A percentile compares a stretch with the other conserved stretches of the same genome.
These are phyloP conservation scores for Procambarus virginalis DNA, from an alignment of 1,140 invertebrate species.

Conservation along the genomic window DNA sequence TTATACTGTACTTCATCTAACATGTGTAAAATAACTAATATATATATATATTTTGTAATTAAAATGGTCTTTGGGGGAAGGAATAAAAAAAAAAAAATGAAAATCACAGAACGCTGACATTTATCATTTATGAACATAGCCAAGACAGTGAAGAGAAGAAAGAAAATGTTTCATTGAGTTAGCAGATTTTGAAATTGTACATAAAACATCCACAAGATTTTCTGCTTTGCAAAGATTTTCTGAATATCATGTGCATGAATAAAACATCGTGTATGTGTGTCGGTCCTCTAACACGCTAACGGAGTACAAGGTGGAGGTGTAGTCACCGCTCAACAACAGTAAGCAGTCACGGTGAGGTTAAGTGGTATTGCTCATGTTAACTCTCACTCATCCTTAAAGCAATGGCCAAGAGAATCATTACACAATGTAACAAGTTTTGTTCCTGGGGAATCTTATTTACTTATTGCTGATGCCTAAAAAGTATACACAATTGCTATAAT, in stretches of 20 bases:
- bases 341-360: neutral
- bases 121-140: neutral
- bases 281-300: neutral
- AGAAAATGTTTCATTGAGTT: neutral
- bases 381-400: conserved; percentile 3
- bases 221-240: neutral
- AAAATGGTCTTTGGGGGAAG: too few relatives aligned
- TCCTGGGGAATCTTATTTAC: too few relatives aligned
- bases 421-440: too few relatives aligned
- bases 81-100: too few relatives aligned
- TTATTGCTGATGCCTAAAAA: too few relatives aligned
- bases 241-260: neutral
- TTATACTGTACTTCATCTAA: too few relatives aligned
- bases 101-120: too few relatives aligned
- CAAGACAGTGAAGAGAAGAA: neutral
- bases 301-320: neutral
- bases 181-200: neutral
- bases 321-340: neutral
- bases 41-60: too few relatives aligned
- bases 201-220: neutral
- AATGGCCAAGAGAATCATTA: neutral
- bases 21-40: too few relatives aligned
- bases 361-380: neutral
- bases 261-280: too few relatives aligned
- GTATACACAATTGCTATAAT: too few relatives aligned